Percentiles rank a stretch among this genome's conserved stretches.
Conservation (phyloP, 2,888 invertebrate species). For the Oeneis ivallda region DNA sequence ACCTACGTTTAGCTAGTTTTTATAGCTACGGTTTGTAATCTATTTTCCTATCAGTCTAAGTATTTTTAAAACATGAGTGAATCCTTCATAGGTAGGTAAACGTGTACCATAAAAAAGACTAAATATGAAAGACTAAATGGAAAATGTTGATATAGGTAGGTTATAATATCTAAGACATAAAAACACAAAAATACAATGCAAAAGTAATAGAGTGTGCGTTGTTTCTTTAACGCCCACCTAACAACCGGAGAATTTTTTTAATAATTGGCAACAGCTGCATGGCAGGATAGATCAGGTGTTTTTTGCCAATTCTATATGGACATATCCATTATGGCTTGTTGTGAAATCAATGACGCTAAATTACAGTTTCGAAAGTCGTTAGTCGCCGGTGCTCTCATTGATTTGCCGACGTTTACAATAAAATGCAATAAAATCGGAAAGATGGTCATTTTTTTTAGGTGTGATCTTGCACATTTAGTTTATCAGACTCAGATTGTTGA, state of each 20-base stretch:
- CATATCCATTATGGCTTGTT: slow-evolving; percentile 56
- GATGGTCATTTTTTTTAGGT: slow-evolving; percentile 8
- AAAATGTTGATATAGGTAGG: no score
- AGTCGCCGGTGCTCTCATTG: slow-evolving; percentile 33
- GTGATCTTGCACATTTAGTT: neutral
- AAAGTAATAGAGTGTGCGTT: neutral
- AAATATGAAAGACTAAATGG: no score
- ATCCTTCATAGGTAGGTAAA: no score
- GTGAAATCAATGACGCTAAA: slow-evolving; percentile 60
- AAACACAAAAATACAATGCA: slow-evolving; percentile 47
- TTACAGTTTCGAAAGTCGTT: slow-evolving; percentile 52
- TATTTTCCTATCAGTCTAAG: no score
- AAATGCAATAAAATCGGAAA: slow-evolving; percentile 23
- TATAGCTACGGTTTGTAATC: no score
- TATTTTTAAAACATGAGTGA: no score
- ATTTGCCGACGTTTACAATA: slow-evolving; percentile 28
- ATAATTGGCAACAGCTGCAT: slow-evolving; percentile 60
- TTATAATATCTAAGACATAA: no score
- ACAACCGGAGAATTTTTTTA: slow-evolving; percentile 57
- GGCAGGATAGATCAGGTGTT: slow-evolving; percentile 52
- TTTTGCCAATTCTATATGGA: slow-evolving; percentile 53
- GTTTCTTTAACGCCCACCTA: slow-evolving; percentile 55
- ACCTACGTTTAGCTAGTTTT: no score
- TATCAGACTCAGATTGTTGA: neutral
- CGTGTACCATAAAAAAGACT: no score